Base-by-base conservation (phyloP, 2,113 vertebrate species). In the Aptenodytes patagonicus region DNA sequence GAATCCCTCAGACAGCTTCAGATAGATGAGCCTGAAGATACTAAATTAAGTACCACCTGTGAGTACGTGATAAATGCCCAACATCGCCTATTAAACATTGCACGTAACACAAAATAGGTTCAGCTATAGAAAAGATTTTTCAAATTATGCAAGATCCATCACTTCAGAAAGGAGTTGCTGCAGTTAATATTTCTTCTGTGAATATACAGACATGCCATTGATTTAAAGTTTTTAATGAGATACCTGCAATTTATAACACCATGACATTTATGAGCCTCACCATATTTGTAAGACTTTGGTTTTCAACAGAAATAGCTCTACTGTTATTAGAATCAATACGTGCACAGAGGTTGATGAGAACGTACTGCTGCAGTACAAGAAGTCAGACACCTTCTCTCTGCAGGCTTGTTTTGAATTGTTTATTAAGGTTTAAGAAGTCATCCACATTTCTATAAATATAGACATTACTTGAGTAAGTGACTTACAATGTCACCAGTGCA, bases 381-480 rank as follows among this genome's bases (percentile, higher is more conserved):
- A 98, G 79, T 90, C 95, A 94, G 91, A 97, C 97, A 94, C 89
- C 96, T 93, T 96, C 87, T 96, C 82, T 97, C 95, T 93, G 86
- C 86, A 94, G 87, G 79, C 90, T 98, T 96, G 85, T 97, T 97
- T 98, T 94, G 83, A 97, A 92, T 94, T 94, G 91, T 98, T 98
- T 98, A 98, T 98, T 98, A 96, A 97, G 93, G 96, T 96, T 96
- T 95, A 97, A 97, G 97, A 97, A 97, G 94, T 97, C 96, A 96
- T 97, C 97, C 96, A 98, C 96, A 97, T 98, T 97, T 97, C 97
- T 98, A 98, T 98, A 98, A 98, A 98, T 98, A 98, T 98, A 98
- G 98, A 98, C 97, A 98, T 97, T 97, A 96, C 98, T 97, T 96
- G 94, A 97, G 95, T 87, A 97, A 98, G 97, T 98, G 97, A 98